Conservation (phyloP, 2,888 invertebrate species). For the Drosophila dives region DNA sequence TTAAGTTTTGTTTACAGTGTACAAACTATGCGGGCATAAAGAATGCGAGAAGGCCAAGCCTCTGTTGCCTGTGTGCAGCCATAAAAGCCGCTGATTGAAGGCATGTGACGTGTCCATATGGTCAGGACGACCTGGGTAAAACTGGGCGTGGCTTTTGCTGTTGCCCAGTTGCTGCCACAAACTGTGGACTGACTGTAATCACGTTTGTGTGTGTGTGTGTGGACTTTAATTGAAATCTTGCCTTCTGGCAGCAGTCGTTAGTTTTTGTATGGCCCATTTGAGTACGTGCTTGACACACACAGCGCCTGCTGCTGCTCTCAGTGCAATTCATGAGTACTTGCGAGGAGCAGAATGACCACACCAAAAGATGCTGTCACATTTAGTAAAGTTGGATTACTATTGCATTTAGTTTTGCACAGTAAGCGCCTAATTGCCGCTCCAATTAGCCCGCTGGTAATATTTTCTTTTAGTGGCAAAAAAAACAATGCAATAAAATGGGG, state of each 20-base stretch:
- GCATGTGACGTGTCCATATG: constrained; percentile 60
- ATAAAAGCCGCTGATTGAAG: constrained; percentile 61
- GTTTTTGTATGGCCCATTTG: constrained; percentile 58
- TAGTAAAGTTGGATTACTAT: not conserved
- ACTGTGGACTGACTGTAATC: constrained; percentile 36
- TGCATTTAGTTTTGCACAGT: not conserved
- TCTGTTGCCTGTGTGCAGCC: constrained; percentile 32
- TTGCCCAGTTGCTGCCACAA: not conserved
- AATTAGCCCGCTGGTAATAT: constrained; percentile 61
- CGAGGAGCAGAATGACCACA: not conserved
- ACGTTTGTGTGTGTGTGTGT: constrained; percentile 1
- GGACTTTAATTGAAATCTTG: constrained; percentile 74
- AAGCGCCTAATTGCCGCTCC: constrained; percentile 52
- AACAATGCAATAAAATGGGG: constrained; percentile 11
- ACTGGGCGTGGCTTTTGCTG: constrained; percentile 9
- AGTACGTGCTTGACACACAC: constrained; percentile 66
- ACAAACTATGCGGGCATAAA: constrained; percentile 7
- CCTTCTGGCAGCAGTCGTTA: constrained; percentile 44
- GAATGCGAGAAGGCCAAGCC: constrained; percentile 50
- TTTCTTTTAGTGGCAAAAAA: constrained; percentile 20
- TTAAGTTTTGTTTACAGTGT: constrained; percentile 32
- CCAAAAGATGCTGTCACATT: not conserved
- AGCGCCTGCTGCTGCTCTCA: not conserved
- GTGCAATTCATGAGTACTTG: not conserved
- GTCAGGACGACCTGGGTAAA: constrained; percentile 27